Conservation (phyloP, 2,888 invertebrate genomes). For the Herminia tarsipennalis region DNA sequence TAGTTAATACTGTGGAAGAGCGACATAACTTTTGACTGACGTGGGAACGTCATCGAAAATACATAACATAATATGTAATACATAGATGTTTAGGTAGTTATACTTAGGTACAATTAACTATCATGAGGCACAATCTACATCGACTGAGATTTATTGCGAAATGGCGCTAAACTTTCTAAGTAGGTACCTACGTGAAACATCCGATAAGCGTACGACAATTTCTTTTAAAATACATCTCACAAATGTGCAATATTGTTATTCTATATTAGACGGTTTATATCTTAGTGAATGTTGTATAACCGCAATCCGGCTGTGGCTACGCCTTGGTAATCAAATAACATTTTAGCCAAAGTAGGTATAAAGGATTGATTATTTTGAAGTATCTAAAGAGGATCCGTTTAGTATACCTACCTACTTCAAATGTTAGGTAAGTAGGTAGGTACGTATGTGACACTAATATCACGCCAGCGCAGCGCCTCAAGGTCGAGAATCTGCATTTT, state of each 20-base stretch:
- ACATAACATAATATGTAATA: constrained; percentile 18
- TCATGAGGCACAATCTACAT: constrained; percentile 23
- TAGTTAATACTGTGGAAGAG: too few species aligned
- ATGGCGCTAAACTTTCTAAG: constrained; percentile 31
- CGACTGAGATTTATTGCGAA: constrained; percentile 29
- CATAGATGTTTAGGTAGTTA: too few species aligned
- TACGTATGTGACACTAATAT: too few species aligned
- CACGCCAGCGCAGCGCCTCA: too few species aligned
- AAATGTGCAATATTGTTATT: constrained; percentile 31
- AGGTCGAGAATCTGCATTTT: too few species aligned
- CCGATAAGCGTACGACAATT: constrained; percentile 22
- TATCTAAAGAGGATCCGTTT: too few species aligned
- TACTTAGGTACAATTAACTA: constrained; percentile 25
- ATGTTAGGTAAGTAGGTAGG: too few species aligned
- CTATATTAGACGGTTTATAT: constrained; percentile 20
- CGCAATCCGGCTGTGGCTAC: constrained; percentile 28
- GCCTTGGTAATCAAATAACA: constrained; percentile 34
- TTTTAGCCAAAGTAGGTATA: constrained; percentile 32
- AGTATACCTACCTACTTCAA: too few species aligned
- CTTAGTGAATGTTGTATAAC: constrained; percentile 30
- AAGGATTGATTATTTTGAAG: too few species aligned
- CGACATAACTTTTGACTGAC: constrained; percentile 15
- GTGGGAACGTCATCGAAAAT: constrained; percentile 11
- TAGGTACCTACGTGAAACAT: constrained; percentile 18
- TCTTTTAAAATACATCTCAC: constrained; percentile 28